Evolutionary conservation across 2,797 vertebrate species (phyloP), one percentile per base, ranked within the genome.

Genomic region (Tachyglossus aculeatus): DNA sequence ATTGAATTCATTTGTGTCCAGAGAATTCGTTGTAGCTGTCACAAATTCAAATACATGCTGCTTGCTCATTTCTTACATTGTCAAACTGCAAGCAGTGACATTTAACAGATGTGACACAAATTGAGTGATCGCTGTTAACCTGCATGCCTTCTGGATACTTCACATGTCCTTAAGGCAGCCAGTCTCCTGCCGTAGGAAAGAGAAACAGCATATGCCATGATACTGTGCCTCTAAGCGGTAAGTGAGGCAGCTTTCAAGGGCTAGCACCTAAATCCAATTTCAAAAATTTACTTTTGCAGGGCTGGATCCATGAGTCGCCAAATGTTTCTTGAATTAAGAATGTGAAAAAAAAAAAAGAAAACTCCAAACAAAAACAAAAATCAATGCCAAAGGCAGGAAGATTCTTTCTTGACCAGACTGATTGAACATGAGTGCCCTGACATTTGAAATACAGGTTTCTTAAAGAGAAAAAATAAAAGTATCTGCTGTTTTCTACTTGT

Each of bases 41-140:
- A 33, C 36, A 70, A 52, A 32, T n/a, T 67, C 31, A 29, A 2
- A 40, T 54, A 31, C 29, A 31, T 2, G 44, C 13, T n/a, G 38
- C 7, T 51, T 65, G 38, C 50, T 39, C 29, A 38, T 71, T 88
- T 77, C 56, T 44, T 67, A 31, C 50, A 47, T 5, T 77, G 48
- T 64, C 65, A 79, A 19, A 48, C 62, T 78, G 48, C 6, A 79
- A 59, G 51, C 15, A 45, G 53, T 68, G 75, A 81, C 54, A 47
- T 58, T 81, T 69, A 81, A 77, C 80, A 67, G 58, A 63, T 70
- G 13, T 61, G 60, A 55, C 48, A 74, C 36, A 68, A 52, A 72
- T 33, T 18, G 33, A 72, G 22, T 27, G 58, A 67, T 3, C 68
- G 39, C 52, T 71, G 40, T 77, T 78, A 81, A 80, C 39, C 51